Base-by-base conservation (phyloP, 2,888 invertebrate genomes). In the Rotaria macrura region DNA sequence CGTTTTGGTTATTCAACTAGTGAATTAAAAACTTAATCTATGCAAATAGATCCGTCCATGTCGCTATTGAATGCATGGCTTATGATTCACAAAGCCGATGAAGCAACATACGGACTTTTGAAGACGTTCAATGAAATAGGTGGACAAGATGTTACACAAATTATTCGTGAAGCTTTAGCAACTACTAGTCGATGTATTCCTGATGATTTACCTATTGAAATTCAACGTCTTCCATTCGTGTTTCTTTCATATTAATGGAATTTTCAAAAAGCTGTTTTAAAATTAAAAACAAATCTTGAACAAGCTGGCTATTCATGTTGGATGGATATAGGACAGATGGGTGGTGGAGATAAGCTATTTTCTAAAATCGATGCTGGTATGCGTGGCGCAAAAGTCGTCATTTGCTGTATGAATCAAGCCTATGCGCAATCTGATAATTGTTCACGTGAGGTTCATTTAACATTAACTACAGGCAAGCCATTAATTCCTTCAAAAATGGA, bases 291-390 rank as follows among this genome's bases (percentile, higher is more conserved):
- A 54, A 87, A 88, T 1, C 87, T 90, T 83, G 87, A 87, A 2
- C 87, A 87, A 14, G 87, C 88, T 10, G 90, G 90, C 23, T 89
- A 88, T 85, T 87, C 87, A 29, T 89, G 89, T 86, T 90, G 90
- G 90, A 89, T 90, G 89, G 90, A 90, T 87, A 88, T 89, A 79
- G 90, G 90, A 54, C 90, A 90, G 87, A 90, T 90, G 90, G 90
- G 90, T 29, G 90, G 90, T 1, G 90, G 90, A 29, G 90, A 90
- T 87, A 90, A 90, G 86, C 87, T 90, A 72, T 90, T 89, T 87
- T 88, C 88, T 84, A 90, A 90, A 86, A 90, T 90, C 57, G 90
- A 90, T 87, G 85, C 87, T 25, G 90, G 90, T 10, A 89, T 90
- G 65, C 85, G 89, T 65, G 88, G 87, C 23, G 89, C 89, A 14